Base-by-base conservation (phyloP, 37 sponge, comb jelly and placozoan genomes). In the Cliona cf. orientalis region DNA sequence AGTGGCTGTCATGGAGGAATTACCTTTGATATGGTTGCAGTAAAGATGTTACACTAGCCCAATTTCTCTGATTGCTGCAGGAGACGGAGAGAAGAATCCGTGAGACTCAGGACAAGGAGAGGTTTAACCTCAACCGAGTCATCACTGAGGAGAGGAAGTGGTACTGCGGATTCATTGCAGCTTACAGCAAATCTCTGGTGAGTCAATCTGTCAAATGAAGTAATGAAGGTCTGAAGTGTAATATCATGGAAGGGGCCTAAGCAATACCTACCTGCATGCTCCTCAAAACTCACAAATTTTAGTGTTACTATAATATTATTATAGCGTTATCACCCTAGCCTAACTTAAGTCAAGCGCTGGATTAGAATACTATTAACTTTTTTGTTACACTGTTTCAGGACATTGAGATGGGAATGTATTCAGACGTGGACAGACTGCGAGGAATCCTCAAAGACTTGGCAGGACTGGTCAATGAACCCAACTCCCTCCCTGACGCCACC, bases 121-220 rank as follows among this genome's bases (percentile, higher is more conserved):
- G 63, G 32, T 34, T 35, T 42, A 79, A 91, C 79, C 58, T 91
- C 42, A 83, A 55, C 44, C 53, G 82, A 43, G 62, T 74, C 33
- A 57, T 91, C 37, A 62, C 74, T 3, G 92, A 91, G 56, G 92
- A 91, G 70, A 71, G 92, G 28, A 2, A 68, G 12, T 87, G 88
- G 92, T 87, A 70, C 62, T 77, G 88, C 68, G 78, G 67, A 14
- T 82, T 91, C 31, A 65, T 65, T 31, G 76, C 69, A 60, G 88
- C 83, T 61, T 87, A 70, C 55, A 72, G 58, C 7, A 53, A 61
- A 17, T 68, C 82, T 34, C 44, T 91, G 83, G 91, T 90, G 63
- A 74, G 90, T 62, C 0, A n/a, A n/a, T n/a, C n/a, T n/a, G n/a
- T n/a, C n/a, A n/a, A n/a, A n/a, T n/a, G n/a, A n/a, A n/a, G n/a